Conservation (phyloP, 1,140 invertebrate species). For the Nomia melanderi region DNA sequence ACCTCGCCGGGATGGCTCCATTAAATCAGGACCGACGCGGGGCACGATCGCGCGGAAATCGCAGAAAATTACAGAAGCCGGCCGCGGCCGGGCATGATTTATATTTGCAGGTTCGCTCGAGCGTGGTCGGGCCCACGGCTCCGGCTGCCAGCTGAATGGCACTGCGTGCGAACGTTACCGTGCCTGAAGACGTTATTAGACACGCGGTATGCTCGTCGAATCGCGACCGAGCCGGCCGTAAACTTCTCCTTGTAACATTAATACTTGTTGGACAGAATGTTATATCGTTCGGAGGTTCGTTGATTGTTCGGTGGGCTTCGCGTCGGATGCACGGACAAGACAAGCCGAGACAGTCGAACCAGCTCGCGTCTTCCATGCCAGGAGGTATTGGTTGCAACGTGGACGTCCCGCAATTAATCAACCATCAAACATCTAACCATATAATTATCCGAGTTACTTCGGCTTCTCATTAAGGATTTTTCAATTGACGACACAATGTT, state of each 20-base stretch:
- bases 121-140: conserved; percentile 17
- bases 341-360: no score
- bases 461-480: no score
- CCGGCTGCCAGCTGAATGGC: conserved; percentile 18
- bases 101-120: conserved; percentile 49
- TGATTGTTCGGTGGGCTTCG: background rate
- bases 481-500: no score
- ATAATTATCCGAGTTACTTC: no score
- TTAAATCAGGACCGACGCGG: conserved; percentile 46
- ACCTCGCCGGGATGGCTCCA: conserved; percentile 41
- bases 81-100: conserved; percentile 48
- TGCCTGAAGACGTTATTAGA: conserved; percentile 63
- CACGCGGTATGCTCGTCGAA: conserved; percentile 59
- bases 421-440: no score
- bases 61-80: conserved; percentile 58
- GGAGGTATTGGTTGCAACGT: no score
- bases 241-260: conserved; percentile 50
- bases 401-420: no score
- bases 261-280: conserved; percentile 44
- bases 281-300: conserved; percentile 11
- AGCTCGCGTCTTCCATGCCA: no score
- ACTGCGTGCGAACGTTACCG: conserved; percentile 36
- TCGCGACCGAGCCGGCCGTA: conserved; percentile 43
- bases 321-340: no score
- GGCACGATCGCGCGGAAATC: conserved; percentile 57